Conservation (phyloP, 1,140 invertebrate genomes). For the Drosophila persimilis region DNA sequence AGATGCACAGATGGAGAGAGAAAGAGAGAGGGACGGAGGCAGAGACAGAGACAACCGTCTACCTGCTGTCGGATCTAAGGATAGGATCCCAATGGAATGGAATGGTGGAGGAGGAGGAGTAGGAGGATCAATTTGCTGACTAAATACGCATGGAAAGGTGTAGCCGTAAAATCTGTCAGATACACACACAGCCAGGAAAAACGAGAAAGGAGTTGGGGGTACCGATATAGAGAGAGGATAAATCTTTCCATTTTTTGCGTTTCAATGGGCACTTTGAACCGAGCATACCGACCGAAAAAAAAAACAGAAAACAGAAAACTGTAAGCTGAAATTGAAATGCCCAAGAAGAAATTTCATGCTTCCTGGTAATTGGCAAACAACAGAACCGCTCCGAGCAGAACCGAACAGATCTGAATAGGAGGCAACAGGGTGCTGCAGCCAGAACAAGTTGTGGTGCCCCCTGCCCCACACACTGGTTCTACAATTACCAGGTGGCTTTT, state of each 20-base stretch:
- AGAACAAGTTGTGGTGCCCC: slow-evolving; percentile 55
- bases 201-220: not conserved
- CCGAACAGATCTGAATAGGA: too few species aligned
- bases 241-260: slow-evolving; percentile 77
- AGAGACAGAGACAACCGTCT: slow-evolving; percentile 50
- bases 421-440: slow-evolving; percentile 43
- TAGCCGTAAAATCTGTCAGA: slow-evolving; percentile 75
- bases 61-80: slow-evolving; percentile 45
- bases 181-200: slow-evolving; percentile 41
- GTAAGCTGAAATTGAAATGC: slow-evolving; percentile 65
- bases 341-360: slow-evolving; percentile 66
- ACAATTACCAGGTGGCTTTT: slow-evolving; percentile 57
- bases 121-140: slow-evolving; percentile 79
- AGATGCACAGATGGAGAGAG: not conserved
- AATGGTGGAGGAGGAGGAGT: slow-evolving; percentile 24
- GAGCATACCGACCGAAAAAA: slow-evolving; percentile 27
- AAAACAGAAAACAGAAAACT: not conserved
- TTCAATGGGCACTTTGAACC: slow-evolving; percentile 73
- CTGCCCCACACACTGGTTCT: not conserved
- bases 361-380: slow-evolving; percentile 74
- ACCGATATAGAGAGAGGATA: slow-evolving; percentile 27
- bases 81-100: slow-evolving; percentile 2
- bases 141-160: slow-evolving; percentile 77
- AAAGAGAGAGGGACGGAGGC: not conserved
- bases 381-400: not conserved